Conservation (phyloP, 30 jellyfish, hydroid and myxozoan species). For the Turritopsis dohrnii region DNA sequence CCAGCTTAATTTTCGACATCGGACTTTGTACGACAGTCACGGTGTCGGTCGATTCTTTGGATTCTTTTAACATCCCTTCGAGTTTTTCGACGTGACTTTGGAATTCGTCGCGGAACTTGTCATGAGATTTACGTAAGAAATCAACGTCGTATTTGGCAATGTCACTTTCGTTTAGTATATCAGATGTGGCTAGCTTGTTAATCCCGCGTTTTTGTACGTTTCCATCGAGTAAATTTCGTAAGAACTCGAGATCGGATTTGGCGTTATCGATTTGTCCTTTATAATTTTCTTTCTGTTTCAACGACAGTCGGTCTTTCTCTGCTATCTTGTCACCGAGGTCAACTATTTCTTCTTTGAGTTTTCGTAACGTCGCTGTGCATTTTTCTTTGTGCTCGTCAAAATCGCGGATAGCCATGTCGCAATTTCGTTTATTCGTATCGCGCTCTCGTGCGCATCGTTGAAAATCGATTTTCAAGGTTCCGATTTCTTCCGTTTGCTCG, state of each 20-base stretch:
- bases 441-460: conserved; percentile 69
- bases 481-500: conserved; percentile 65
- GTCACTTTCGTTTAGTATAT: conserved; percentile 14
- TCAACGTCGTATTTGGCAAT: conserved; percentile 50
- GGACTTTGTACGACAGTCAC: conserved; percentile 96
- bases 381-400: conserved; percentile 70
- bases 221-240: conserved; percentile 45
- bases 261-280: conserved; percentile 89
- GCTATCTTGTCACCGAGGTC: conserved; percentile 64
- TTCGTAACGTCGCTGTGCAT: conserved; percentile 54
- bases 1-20: conserved; percentile 85
- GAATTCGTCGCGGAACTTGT: conserved; percentile 72
- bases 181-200: background rate
- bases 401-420: conserved; percentile 51
- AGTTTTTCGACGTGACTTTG: conserved; percentile 68
- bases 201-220: conserved; percentile 25
- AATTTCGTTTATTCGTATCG: conserved; percentile 28
- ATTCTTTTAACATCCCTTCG: conserved; percentile 74
- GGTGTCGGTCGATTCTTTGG: conserved; percentile 61
- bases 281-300: conserved; percentile 74
- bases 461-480: conserved; percentile 48
- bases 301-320: conserved; percentile 78
- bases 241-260: conserved; percentile 63
- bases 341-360: conserved; percentile 68
- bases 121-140: conserved; percentile 55